Base-by-base conservation (phyloP, 2,113 vertebrate species). In the Mormyrus lacerda region DNA sequence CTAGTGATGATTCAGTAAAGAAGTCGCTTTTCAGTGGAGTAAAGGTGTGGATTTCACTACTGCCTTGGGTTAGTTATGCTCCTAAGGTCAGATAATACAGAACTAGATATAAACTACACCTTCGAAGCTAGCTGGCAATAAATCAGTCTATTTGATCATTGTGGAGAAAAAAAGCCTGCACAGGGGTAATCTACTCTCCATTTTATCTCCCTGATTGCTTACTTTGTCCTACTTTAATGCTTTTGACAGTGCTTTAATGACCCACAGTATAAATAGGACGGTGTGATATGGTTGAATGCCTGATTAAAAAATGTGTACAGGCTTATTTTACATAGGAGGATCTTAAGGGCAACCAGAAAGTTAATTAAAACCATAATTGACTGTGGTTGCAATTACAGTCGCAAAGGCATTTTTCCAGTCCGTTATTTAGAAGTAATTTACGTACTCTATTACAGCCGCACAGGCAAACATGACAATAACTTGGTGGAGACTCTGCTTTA, bases 361-460 rank as follows among this genome's bases (percentile, higher is more conserved):
- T 96, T 96, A 96, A 96, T 96, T 96, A 95, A 96, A 96, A 96
- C 94, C 95, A 95, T 96, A 96, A 96, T 95, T 96, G 95, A 93
- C 94, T 94, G 92, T 95, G 94, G 94, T 94, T 93, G 90, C 93
- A 94, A 92, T 94, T 95, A 95, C 94, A 94, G 94, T 93, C 94
- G 93, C 91, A 89, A 92, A 93, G 93, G 93, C 91, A 90, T 94
- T 94, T 91, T 92, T 93, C 91, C 91, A 91, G 92, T 93, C 93
- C 94, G 10, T 94, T 94, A 94, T 93, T 93, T 89, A 69, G 93
- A 90, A 92, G 93, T 88, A 93, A 90, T 65, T 91, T 90, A 94
- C 94, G 95, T 94, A 94, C 93, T 84, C 39, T 91, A 94, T 93
- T 91, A 91, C 90, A 89, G 91, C 90, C 90, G 93, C 90, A 90